Evolutionary conservation across 2,888 invertebrate species (phyloP).

Genomic region (Ornithoptera alexandrae): DNA sequence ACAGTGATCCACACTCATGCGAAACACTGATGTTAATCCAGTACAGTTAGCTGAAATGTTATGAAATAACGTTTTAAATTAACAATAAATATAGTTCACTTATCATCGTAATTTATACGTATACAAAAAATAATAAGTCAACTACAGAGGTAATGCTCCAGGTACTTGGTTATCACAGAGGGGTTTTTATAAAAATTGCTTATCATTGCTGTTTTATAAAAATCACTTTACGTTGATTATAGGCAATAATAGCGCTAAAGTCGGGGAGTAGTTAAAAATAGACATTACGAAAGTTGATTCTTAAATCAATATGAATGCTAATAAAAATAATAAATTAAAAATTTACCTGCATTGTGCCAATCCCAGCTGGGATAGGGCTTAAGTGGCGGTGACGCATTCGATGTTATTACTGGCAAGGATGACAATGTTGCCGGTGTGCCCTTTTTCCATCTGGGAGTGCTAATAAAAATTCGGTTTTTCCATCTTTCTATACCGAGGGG

Average conservation of each 20-base stretch:
- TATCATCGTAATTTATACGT: too few species aligned
- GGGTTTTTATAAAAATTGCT: neutral
- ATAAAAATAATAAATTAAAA: neutral
- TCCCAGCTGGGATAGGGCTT: conserved; percentile 88
- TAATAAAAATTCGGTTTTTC: conserved; percentile 85
- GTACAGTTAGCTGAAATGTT: conserved; percentile 64
- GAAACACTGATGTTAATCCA: conserved; percentile 87
- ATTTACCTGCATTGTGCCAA: conserved; percentile 80
- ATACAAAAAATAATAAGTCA: too few species aligned
- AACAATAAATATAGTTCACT: too few species aligned
- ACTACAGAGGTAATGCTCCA: too few species aligned
- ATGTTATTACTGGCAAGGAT: conserved; percentile 79
- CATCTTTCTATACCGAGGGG: conserved; percentile 87
- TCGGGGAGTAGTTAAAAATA: neutral
- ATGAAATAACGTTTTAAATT: neutral
- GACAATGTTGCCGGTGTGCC: conserved; percentile 88
- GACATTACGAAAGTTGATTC: neutral
- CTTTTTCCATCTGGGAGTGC: conserved; percentile 87
- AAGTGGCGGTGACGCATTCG: conserved; percentile 80
- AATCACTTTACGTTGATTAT: too few species aligned
- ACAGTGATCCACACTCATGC: conserved; percentile 88
- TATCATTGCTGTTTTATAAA: neutral
- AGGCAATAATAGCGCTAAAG: too few species aligned
- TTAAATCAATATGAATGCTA: neutral
- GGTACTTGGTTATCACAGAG: neutral